phyloP scores from a whole-genome alignment of 2,113 vertebrate species.

The Leucoraja erinaceus region DNA sequence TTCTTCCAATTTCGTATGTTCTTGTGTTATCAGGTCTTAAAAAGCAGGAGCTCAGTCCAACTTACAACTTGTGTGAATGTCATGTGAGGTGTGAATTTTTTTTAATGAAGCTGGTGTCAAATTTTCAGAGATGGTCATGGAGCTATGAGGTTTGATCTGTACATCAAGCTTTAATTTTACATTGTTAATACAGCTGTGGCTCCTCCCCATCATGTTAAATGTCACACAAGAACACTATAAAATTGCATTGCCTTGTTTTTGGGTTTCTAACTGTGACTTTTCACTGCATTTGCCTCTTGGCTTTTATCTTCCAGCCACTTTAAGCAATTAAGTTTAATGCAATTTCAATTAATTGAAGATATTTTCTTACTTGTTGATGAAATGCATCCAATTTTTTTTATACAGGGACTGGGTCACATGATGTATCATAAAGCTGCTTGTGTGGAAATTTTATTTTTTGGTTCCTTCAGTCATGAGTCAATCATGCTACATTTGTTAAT shows the following conservation, averaged over 20 bases:
- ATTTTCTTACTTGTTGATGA: not conserved
- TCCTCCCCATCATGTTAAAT: not conserved
- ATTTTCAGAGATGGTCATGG: not conserved
- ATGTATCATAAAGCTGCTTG: not conserved
- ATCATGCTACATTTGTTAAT: not conserved
- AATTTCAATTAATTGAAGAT: constrained; percentile 8
- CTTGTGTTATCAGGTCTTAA: not conserved
- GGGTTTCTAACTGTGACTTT: not conserved
- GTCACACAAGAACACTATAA: not conserved
- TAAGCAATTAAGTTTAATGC: not conserved
- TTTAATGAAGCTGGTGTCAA: not conserved
- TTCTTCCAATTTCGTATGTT: not conserved
- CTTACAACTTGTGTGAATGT: not conserved
- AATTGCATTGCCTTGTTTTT: not conserved
- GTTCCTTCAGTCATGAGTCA: not conserved
- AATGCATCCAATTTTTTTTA: not conserved
- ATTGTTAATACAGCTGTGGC: not conserved
- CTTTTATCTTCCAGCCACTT: not conserved
- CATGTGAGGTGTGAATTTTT: not conserved
- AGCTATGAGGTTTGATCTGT: not conserved
- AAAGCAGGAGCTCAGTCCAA: not conserved
- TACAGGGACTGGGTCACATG: not conserved
- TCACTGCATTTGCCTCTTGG: not conserved
- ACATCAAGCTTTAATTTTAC: not conserved
- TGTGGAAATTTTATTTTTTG: not conserved